These are phyloP conservation scores for Pentalonia nigronervosa DNA, from an alignment of 1,140 invertebrate genomes.

Conservation along the genomic window DNA sequence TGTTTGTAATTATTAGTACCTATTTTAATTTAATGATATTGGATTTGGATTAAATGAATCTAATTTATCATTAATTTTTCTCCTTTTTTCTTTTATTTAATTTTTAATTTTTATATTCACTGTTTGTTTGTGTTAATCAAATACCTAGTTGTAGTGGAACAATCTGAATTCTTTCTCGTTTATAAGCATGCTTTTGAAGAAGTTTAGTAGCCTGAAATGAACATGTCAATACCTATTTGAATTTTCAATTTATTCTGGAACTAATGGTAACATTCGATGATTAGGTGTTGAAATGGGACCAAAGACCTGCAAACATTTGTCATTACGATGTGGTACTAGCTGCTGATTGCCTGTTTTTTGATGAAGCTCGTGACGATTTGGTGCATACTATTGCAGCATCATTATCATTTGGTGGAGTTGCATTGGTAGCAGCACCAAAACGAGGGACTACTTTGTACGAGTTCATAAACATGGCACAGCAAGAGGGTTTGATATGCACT, in stretches of 20 bases:
- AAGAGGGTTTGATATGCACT: conserved; percentile 69
- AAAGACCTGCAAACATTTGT: conserved; percentile 56
- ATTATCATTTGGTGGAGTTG: conserved; percentile 72
- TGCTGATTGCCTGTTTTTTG: conserved; percentile 86
- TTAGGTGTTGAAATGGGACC: conserved; percentile 66
- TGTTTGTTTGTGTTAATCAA: conserved; percentile 35
- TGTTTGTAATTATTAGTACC: neutral
- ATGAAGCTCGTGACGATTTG: conserved; percentile 76
- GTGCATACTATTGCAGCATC: conserved; percentile 75
- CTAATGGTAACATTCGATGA: conserved; percentile 63
- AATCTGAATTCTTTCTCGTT: neutral
- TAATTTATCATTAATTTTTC: neutral
- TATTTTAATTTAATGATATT: neutral
- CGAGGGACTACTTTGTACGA: conserved; percentile 76
- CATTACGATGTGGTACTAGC: conserved; percentile 77
- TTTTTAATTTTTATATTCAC: neutral
- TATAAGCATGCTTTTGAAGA: conserved; percentile 49
- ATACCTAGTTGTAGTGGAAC: conserved; percentile 18
- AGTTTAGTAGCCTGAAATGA: conserved; percentile 31
- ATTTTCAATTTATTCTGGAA: conserved; percentile 58
- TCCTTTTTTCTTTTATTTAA: neutral
- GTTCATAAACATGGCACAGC: conserved; percentile 71
- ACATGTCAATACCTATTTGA: neutral
- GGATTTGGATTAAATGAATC: conserved; percentile 13
- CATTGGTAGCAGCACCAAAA: conserved; percentile 79